Percentiles rank a stretch among this genome's conserved stretches.
Conservation (phyloP, 2,113 vertebrate genomes). For the Oceanites oceanicus region DNA sequence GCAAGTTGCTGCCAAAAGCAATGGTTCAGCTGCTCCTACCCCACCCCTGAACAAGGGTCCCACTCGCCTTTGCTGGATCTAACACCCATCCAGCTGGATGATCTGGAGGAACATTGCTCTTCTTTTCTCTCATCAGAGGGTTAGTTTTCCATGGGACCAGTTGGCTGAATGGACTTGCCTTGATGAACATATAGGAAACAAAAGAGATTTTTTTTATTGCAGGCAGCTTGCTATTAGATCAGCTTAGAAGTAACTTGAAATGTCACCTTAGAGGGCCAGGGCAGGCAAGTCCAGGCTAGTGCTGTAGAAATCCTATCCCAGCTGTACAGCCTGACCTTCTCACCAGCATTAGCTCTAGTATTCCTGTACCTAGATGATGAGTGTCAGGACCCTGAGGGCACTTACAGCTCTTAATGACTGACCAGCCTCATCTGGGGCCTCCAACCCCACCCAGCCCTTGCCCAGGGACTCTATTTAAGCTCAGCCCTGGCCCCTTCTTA, state of each 20-base stretch:
- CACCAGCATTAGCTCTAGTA: neutral
- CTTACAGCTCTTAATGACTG: neutral
- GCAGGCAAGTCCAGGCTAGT: neutral
- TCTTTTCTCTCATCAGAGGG: neutral
- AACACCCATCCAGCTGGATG: neutral
- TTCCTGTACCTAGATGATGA: neutral
- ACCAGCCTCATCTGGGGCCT: neutral
- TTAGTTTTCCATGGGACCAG: neutral
- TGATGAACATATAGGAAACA: neutral
- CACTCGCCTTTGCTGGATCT: neutral
- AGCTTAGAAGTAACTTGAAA: neutral
- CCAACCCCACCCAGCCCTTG: neutral
- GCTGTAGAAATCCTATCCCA: neutral
- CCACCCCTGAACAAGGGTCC: neutral
- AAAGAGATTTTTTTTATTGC: neutral
- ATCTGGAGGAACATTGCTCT: neutral
- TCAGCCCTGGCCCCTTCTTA: fast-evolving
- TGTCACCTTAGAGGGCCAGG: neutral
- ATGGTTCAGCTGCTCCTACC: neutral
- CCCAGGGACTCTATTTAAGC: neutral
- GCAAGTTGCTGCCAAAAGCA: neutral
- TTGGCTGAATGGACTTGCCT: neutral
- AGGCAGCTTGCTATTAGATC: neutral
- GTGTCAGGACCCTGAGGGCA: neutral
- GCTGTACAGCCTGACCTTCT: neutral